Base-by-base conservation (phyloP, 92 coral and sea anemone species). In the Virgularia gustaviana region DNA sequence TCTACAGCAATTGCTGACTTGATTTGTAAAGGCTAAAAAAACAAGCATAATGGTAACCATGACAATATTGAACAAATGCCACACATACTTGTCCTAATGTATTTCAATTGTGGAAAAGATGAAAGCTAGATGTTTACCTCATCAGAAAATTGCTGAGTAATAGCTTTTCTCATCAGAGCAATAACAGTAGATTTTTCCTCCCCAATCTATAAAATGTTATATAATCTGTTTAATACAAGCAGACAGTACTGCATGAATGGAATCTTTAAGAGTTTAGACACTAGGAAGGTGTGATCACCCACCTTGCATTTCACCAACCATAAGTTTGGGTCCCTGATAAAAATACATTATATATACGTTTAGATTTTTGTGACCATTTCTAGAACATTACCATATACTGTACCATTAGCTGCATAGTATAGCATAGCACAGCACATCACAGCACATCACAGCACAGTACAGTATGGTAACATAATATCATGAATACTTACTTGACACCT, bases 281-380 rank as follows among this genome's bases (percentile, higher is more conserved):
- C 0, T 6, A 0, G 24, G 8, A n/a, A n/a, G n/a, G n/a, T n/a
- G n/a, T n/a, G n/a, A n/a, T 39, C 19, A 4, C 57, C 32, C 60
- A 89, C 96, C 94, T 85, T 94, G 49, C 99, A 94, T 66, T 85
- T 94, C 33, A 94, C 94, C 36, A 96, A 81, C 99, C 99, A 94
- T 65, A 94, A 76, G 70, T 94, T 94, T 11, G 99, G 99, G 34
- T 94, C 99, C 78, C 96, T 89, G 77, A 30, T 39, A 57, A 41
- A 20, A n/a, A n/a, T n/a, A n/a, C n/a, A n/a, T n/a, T n/a, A n/a
- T n/a, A n/a, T n/a, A n/a, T n/a, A n/a, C n/a, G n/a, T n/a, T n/a
- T n/a, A n/a, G n/a, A n/a, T n/a, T n/a, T n/a, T n/a, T n/a, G n/a
- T n/a, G n/a, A n/a, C n/a, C n/a, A n/a, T n/a, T n/a, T n/a, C n/a